These are phyloP conservation scores for Tiliacea aurago DNA, from an alignment of 2,888 invertebrate species.

Conservation along the genomic window DNA sequence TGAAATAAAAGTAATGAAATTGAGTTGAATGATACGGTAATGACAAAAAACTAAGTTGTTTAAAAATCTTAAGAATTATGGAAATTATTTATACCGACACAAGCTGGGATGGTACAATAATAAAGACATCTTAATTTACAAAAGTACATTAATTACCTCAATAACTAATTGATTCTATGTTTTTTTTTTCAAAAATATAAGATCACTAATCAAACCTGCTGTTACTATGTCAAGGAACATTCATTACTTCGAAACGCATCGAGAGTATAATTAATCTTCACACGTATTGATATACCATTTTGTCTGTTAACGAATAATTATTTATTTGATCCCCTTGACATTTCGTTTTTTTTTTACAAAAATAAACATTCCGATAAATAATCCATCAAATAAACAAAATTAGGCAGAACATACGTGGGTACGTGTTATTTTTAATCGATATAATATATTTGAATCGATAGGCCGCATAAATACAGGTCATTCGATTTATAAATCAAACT, in stretches of 20 bases:
- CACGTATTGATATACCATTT: constrained; percentile 36
- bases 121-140: constrained; percentile 15
- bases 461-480: constrained; percentile 86
- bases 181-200: constrained; percentile 23
- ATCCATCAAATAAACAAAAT: constrained; percentile 74
- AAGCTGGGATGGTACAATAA: neutral
- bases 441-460: constrained; percentile 81
- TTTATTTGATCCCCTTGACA: constrained; percentile 75
- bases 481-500: constrained; percentile 89
- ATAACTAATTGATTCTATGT: constrained; percentile 28
- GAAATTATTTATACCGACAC: neutral
- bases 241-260: constrained; percentile 62
- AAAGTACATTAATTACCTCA: constrained; percentile 21
- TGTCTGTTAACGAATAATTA: constrained; percentile 55
- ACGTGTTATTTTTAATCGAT: constrained; percentile 79
- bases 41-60: neutral
- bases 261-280: constrained; percentile 61
- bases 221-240: constrained; percentile 68
- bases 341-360: constrained; percentile 66
- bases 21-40: neutral
- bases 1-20: neutral
- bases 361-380: constrained; percentile 58
- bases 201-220: constrained; percentile 25
- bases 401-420: constrained; percentile 67
- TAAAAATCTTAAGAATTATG: neutral